phyloP scores from a whole-genome alignment of 1,140 invertebrate species.

The Eurosta solidaginis region DNA sequence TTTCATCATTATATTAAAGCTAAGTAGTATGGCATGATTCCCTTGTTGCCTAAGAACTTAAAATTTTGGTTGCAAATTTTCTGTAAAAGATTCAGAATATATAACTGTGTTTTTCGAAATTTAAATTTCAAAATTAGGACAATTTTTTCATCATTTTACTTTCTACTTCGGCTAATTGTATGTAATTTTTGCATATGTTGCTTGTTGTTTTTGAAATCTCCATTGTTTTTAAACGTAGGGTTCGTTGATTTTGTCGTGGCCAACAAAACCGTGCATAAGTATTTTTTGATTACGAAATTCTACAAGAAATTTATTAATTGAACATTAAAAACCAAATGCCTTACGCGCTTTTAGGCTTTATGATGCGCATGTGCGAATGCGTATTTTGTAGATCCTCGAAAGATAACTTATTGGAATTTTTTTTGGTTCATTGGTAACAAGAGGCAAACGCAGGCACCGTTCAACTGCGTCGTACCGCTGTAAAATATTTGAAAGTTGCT shows the following conservation, averaged over 20 bases:
- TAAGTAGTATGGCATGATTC: constrained; percentile 25
- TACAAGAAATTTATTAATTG: neutral
- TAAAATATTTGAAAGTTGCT: too few relatives aligned
- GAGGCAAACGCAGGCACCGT: constrained; percentile 27
- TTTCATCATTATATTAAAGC: too few relatives aligned
- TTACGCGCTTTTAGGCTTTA: too few relatives aligned
- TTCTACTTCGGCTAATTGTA: neutral
- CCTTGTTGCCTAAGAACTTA: constrained; percentile 3
- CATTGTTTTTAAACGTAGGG: too few relatives aligned
- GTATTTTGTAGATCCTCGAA: too few relatives aligned
- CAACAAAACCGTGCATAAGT: too few relatives aligned
- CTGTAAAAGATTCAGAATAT: neutral
- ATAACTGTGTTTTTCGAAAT: neutral
- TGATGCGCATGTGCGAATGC: too few relatives aligned
- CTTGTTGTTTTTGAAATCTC: too few relatives aligned
- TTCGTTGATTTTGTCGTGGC: too few relatives aligned
- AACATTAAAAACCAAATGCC: neutral
- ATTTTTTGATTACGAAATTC: neutral
- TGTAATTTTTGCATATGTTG: neutral
- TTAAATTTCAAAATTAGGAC: neutral
- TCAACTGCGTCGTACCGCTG: constrained; percentile 22
- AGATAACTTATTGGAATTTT: neutral
- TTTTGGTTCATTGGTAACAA: neutral
- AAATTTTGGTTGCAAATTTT: neutral
- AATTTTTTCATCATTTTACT: neutral